These are phyloP conservation scores for Steinernema scapterisci DNA, from an alignment of 2,888 invertebrate genomes.

Conservation along the genomic window DNA sequence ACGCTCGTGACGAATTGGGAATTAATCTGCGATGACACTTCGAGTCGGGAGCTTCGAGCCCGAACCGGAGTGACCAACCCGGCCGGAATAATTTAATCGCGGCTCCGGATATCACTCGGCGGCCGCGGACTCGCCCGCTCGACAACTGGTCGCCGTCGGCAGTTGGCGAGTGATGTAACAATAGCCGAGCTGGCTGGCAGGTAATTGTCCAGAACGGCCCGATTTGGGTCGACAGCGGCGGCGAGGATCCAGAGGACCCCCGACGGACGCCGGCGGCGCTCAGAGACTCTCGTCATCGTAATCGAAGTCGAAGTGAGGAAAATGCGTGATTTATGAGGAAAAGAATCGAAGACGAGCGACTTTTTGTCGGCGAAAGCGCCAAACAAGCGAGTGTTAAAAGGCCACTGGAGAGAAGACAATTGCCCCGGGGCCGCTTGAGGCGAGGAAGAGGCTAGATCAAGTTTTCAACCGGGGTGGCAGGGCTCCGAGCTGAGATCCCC, in stretches of 20 bases:
- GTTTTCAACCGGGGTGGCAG: neutral
- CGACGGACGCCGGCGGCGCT: neutral
- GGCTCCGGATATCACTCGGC: slow-evolving; percentile 17
- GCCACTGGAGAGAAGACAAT: slow-evolving; percentile 16
- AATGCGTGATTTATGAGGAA: slow-evolving; percentile 26
- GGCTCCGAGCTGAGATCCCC: slow-evolving; percentile 9
- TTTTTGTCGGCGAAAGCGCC: slow-evolving; percentile 27
- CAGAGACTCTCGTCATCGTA: slow-evolving; percentile 29
- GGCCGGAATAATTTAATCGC: slow-evolving; percentile 26
- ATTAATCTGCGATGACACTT: slow-evolving; percentile 13
- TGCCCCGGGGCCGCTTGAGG: neutral
- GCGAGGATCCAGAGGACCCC: neutral
- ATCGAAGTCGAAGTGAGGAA: slow-evolving; percentile 32
- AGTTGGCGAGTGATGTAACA: slow-evolving; percentile 31
- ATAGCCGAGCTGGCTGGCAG: neutral
- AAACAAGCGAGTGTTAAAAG: slow-evolving; percentile 7
- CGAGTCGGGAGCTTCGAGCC: neutral
- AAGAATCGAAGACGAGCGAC: slow-evolving; percentile 17
- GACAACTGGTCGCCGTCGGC: slow-evolving; percentile 21
- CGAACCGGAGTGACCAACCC: neutral
- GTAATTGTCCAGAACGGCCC: slow-evolving; percentile 23
- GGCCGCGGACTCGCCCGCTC: too few species aligned
- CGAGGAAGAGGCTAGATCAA: too few species aligned
- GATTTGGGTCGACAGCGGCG: slow-evolving; percentile 3
- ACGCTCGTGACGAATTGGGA: slow-evolving; percentile 12